Base-by-base conservation (phyloP, 2,797 vertebrate genomes). In the Morelia viridis region DNA sequence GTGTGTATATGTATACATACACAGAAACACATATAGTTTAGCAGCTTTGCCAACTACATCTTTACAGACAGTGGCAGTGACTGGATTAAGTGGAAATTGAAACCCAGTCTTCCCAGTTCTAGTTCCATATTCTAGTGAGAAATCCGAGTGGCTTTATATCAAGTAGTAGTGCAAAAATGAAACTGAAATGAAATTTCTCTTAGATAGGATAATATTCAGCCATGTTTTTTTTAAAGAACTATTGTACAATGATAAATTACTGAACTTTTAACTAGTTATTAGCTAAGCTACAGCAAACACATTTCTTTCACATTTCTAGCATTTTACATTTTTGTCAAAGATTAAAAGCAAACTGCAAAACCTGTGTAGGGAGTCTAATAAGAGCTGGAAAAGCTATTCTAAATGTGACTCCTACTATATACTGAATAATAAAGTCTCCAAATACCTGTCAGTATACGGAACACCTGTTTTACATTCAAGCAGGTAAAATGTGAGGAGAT, bases 381-480 rank as follows among this genome's bases (percentile, higher is more conserved):
- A 1, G 28, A 88, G 3, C 5, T 0, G 1, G 10, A 0, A 12
- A 0, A 10, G 5, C 35, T 46, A 5, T 92, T 92, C 88, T 91
- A 12, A 13, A 13, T 4, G 2, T 56, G 19, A 53, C 85, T 22
- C 87, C 61, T 62, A 17, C 4, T 85, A 83, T 92, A 58, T 57
- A 90, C 68, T 61, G 84, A 90, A 6, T 46, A 31, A 41, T 3
- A 57, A 28, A 4, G 76, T 46, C 26, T 41, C 28, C 58, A 88
- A 91, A 35, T 76, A 85, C 22, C 71, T 93, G 64, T 87, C 57
- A 85, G 6, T 92, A 95, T 28, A 80, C 85, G 53, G 61, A 90
- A 90, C 50, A 89, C 26, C 61, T 92, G 0, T 88, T 93, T 94
- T 94, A 0, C 17, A 26, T 80, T 94, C 71, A 76, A 89, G 19